Base-by-base conservation (phyloP, 1,140 invertebrate genomes). In the Zelostemma sp. region DNA sequence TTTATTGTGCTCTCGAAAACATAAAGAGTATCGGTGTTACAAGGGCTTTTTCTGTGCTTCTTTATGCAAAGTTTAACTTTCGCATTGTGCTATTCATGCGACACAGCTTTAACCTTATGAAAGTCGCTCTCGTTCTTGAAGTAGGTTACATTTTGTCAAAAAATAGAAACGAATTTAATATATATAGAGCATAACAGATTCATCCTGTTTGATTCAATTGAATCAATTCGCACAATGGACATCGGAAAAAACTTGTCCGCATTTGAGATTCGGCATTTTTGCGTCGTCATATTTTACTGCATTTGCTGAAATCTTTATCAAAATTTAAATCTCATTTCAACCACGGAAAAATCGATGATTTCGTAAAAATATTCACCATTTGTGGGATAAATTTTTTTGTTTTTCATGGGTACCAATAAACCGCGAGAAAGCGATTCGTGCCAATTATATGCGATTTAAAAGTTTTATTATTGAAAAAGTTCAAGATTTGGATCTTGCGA, bases 81-180 rank as follows among this genome's bases (percentile, higher is more conserved):
- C 2, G 62, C 47, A 71, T 71, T 71, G 68, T 71, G 49, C 59
- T 41, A 67, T 66, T 66, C 63, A 60, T 45, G 33, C 49, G 55
- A 59, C 66, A 67, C 50, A 63, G 59, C 59, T 71, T 67, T 49
- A 71, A 63, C 59, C 40, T 66, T 67, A 71, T 62, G 63, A 63
- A 66, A 71, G 50, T 59, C 46, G 68, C 68, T 66, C 16, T 54
- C 12, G 66, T 66, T 63, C 63, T 54, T 59, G 62, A 71, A 64
- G 68, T 70, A 63, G 68, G 57, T 71, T 71, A 70, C 65, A 71
- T 71, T 71, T 66, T 71, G 63, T 66, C 63, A 71, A 63, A 71
- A 66, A 71, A 71, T 71, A 71, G 68, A 66, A 71, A 71, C 63
- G 62, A 66, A 71, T 71, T 71, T 55, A 66, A 66, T 71, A 71